Evolutionary conservation across 2,113 vertebrate genomes (phyloP), one percentile per base, ranked within the genome.

Genomic region (Actenoides hombroni): DNA sequence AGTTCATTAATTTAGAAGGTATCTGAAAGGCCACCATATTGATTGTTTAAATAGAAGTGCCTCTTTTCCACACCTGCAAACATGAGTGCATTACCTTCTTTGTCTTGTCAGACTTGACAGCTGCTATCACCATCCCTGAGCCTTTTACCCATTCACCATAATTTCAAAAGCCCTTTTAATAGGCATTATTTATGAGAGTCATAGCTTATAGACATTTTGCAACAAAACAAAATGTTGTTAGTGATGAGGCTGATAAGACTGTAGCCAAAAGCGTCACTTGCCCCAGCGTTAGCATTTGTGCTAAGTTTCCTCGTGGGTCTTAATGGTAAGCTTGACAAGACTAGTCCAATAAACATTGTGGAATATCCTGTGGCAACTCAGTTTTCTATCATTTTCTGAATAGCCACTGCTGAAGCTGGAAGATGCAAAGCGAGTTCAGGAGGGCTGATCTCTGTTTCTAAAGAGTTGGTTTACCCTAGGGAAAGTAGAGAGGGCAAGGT

Each of bases 1-100:
- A 49, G 69, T 89, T 90, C 42, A 63, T 87, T 87, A 87, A 82
- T 78, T 90, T 49, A n/a, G 56, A 87, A 87, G 46, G 31, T 51
- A 82, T 82, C 60, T 48, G 40, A 82, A 92, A 91, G 26, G 37
- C 69, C 61, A 67, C 51, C 28, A 28, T 24, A 78, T 18, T 74
- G 35, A 56, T 90, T 63, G 56, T 54, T 90, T 84, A 40, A 77
- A 87, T 40, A 85, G 51, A 64, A 54, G 37, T 46, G 67, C 21
- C 16, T 87, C n/a, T 90, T 91, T 76, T 54, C 78, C 46, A 68
- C 28, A 63, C 28, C 46, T 84, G 65, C 46, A 90, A 67, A 74
- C 23, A 3, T 25, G 37, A 78, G 26, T 6, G 31, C n/a, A 70
- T 85, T 81, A 39, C 49, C 35, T 14, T 42, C 48, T 56, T 84